Conservation (phyloP, 2,797 vertebrate species). For the Leptodactylus fallax region DNA sequence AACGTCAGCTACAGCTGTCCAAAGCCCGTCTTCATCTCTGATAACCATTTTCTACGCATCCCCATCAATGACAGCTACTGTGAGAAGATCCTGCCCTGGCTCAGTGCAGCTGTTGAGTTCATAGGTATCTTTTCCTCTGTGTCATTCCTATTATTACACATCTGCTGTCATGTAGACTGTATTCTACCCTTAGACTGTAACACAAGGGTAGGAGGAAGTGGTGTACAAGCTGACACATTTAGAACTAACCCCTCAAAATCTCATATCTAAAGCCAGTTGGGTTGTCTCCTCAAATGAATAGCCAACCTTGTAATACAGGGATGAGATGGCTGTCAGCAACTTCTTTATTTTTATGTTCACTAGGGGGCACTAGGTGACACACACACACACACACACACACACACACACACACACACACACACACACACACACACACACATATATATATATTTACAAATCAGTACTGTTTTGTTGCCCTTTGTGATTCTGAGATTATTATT, state of each 20-base stretch:
- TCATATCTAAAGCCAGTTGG: no score
- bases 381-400: no score
- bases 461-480: no score
- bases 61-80: conserved; percentile 67
- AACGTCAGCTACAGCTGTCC: conserved; percentile 65
- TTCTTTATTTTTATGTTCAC: background rate
- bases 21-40: conserved; percentile 62
- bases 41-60: conserved; percentile 65
- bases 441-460: no score
- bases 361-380: background rate
- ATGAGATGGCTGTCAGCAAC: background rate
- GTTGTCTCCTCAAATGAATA: no score
- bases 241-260: background rate
- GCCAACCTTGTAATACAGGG: no score
- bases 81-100: conserved; percentile 66
- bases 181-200: background rate
- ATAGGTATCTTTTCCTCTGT: conserved; percentile 56
- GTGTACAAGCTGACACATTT: background rate
- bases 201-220: background rate
- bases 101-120: conserved; percentile 63
- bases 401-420: no score
- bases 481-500: no score
- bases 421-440: no score
- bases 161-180: background rate
- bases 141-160: conserved; percentile 19